Evolutionary conservation across 2,888 invertebrate species (phyloP).

Genomic region (Dastarcus helophoroides): DNA sequence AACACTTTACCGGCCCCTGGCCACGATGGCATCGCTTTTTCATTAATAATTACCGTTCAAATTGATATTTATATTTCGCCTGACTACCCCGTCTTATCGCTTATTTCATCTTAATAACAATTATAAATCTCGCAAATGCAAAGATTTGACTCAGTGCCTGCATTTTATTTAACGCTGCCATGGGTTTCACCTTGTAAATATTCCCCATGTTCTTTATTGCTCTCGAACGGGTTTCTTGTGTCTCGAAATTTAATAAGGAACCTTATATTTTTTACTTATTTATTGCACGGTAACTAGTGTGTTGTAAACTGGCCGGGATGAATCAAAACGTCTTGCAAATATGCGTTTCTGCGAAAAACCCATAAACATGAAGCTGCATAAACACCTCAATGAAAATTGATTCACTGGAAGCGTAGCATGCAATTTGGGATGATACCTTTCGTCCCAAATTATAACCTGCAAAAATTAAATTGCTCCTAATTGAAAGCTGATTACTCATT

Average conservation of each 20-base stretch:
- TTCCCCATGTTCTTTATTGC: neutral
- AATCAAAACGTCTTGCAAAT: too few relatives aligned
- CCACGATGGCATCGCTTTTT: constrained; percentile 29
- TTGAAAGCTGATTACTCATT: too few relatives aligned
- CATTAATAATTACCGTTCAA: constrained; percentile 29
- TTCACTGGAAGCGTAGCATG: too few relatives aligned
- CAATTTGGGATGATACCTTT: too few relatives aligned
- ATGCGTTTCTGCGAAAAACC: too few relatives aligned
- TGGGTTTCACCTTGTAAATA: constrained; percentile 12
- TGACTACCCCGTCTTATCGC: constrained; percentile 21
- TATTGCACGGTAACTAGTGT: too few relatives aligned
- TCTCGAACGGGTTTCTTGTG: neutral
- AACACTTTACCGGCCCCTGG: constrained; percentile 32
- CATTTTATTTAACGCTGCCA: constrained; percentile 10
- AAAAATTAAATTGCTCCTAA: too few relatives aligned
- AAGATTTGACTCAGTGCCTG: constrained; percentile 12
- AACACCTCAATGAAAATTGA: too few relatives aligned
- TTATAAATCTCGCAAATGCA: constrained; percentile 25
- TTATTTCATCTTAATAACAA: constrained; percentile 26
- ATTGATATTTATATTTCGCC: constrained; percentile 31
- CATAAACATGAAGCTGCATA: too few relatives aligned
- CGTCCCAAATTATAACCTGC: too few relatives aligned
- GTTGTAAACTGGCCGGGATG: too few relatives aligned
- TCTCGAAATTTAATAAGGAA: neutral
- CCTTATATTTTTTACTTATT: too few relatives aligned